phyloP scores from a whole-genome alignment of 2,888 invertebrate species.

The Platypus cylindrus region DNA sequence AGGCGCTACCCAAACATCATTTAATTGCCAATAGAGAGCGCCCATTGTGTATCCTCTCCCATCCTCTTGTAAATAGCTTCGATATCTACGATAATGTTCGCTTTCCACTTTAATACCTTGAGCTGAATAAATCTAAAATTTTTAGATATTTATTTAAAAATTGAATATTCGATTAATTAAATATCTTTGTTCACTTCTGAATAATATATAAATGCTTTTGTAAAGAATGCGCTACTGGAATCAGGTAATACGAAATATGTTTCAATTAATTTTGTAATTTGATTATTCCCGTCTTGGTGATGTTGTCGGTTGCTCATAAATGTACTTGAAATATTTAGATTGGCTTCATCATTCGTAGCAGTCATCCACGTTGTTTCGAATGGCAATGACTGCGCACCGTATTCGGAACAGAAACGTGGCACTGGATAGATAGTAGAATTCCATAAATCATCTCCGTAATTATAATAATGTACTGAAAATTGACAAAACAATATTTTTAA shows the following conservation, averaged over 20 bases:
- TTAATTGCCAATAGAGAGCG: conserved; percentile 95
- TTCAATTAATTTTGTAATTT: conserved; percentile 48
- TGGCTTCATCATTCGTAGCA: conserved; percentile 40
- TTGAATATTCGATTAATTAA: background rate
- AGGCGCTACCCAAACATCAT: conserved; percentile 95
- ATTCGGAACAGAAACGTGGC: conserved; percentile 88
- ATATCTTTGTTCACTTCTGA: conserved; percentile 54
- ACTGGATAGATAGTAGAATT: conserved; percentile 60
- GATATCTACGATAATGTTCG: conserved; percentile 51
- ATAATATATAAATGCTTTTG: conserved; percentile 62
- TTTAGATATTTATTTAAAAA: background rate
- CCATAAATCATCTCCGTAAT: conserved; percentile 74
- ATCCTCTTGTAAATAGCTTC: conserved; percentile 32
- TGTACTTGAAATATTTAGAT: conserved; percentile 42
- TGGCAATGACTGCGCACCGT: conserved; percentile 87
- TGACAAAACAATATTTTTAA: too few species aligned
- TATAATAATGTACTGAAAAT: conserved; percentile 73
- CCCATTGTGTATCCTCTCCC: conserved; percentile 80
- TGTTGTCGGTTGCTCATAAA: conserved; percentile 78
- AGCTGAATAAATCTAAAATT: conserved; percentile 44
- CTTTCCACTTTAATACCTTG: conserved; percentile 76
- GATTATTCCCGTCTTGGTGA: conserved; percentile 57
- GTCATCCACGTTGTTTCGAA: conserved; percentile 52
- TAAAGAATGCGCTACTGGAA: conserved; percentile 41
- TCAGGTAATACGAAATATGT: conserved; percentile 47